Evolutionary conservation across 2,113 vertebrate species (phyloP), one percentile per base, ranked within the genome.

Genomic region (Ellobius talpinus): DNA sequence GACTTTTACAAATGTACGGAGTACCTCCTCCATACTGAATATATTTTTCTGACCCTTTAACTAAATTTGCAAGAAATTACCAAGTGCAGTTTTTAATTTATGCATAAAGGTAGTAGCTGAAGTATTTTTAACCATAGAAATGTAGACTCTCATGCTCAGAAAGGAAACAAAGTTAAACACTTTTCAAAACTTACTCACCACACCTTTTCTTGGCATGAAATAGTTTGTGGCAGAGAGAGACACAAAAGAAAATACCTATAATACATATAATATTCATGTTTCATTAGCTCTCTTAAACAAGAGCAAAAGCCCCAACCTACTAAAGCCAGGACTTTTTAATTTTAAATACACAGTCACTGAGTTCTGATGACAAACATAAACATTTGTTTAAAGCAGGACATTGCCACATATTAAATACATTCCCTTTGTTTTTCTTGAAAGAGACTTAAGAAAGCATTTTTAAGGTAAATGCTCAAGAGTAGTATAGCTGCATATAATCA

Each of bases 31-130:
- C 63, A 95, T 82, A 96, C 82, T 55, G 85, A 96, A 93, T 73
- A 39, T 73, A 91, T 94, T 58, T 65, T 94, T 95, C 77, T 50
- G 86, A 74, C 45, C 36, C 78, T 97, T 61, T 55, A 97, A 88
- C 14, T 89, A 90, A 98, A 95, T 91, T 94, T 98, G 14, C 81
- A 91, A 96, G 58, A n/a, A 76, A 72, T 95, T 97, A 89, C 91
- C 87, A 78, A 76, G 8, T 21, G 63, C 0, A 1, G 76, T 82
- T 93, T 97, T 66, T 85, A 98, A 90, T 39, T 96, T 93, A 45
- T 26, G 21, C 26, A 89, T 85, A 97, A 98, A 97, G 96, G 86
- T 96, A 96, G 92, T 72, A 92, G 39, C 39, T 63, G 89, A 98
- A 5, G 39, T 8, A 0, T 50, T 96, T 98, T 89, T 87, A 97